These are phyloP conservation scores for Drosophila biarmipes DNA, from an alignment of 1,140 invertebrate species.

Conservation along the genomic window DNA sequence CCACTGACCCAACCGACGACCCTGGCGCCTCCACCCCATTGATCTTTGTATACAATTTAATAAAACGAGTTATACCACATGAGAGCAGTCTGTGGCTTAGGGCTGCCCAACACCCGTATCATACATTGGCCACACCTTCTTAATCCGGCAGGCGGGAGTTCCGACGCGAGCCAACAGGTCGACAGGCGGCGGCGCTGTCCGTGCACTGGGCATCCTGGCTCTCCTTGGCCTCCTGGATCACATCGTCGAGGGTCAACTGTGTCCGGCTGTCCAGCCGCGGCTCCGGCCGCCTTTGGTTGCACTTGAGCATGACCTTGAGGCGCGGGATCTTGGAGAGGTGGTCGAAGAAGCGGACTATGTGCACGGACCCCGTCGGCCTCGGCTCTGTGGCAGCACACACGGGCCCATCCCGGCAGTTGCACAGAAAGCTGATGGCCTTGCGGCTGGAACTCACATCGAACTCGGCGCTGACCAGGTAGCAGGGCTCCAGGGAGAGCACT, in stretches of 20 bases:
- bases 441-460: conserved; percentile 37
- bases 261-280: conserved; percentile 18
- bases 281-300: conserved; percentile 27
- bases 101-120: conserved; percentile 1
- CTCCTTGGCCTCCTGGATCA: conserved; percentile 47
- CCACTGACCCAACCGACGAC: conserved; percentile 20
- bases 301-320: conserved; percentile 50
- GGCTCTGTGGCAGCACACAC: conserved; percentile 29
- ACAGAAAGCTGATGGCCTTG: conserved; percentile 54
- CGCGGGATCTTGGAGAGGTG: conserved; percentile 57
- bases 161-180: background rate
- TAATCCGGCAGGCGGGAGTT: conserved; percentile 10
- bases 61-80: conserved; percentile 60
- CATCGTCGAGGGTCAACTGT: conserved; percentile 50
- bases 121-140: background rate
- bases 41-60: conserved; percentile 34
- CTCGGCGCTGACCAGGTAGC: conserved; percentile 67
- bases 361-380: conserved; percentile 8
- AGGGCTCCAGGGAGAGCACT: conserved; percentile 62
- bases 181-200: conserved; percentile 22
- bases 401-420: conserved; percentile 24
- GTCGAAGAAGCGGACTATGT: conserved; percentile 62
- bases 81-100: conserved; percentile 22
- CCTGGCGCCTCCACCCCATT: conserved; percentile 15
- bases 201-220: conserved; percentile 26